Conservation (phyloP, 2,797 vertebrate genomes). For the Glyptemys insculpta region DNA sequence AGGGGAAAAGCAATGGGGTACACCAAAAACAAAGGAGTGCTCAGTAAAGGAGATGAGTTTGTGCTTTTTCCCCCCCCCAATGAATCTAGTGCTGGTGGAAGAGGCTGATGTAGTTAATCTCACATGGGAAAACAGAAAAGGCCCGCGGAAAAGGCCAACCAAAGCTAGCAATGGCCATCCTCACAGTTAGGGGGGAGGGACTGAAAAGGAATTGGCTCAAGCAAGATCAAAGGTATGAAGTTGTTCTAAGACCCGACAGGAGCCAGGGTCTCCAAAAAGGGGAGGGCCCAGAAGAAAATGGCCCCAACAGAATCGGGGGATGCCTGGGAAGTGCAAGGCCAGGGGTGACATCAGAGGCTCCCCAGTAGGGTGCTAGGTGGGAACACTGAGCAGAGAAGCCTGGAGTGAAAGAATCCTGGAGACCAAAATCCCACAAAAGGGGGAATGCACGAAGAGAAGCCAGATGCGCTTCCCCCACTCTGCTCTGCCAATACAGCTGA, state of each 20-base stretch:
- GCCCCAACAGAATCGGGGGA: neutral
- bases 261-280: neutral
- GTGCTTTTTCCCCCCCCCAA: too few species aligned
- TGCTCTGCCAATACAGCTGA: neutral
- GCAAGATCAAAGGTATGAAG: neutral
- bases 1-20: neutral
- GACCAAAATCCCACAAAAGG: neutral
- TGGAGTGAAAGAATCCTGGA: neutral
- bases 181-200: neutral
- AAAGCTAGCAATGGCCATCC: neutral
- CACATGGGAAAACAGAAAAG: neutral
- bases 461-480: rapidly evolving
- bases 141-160: neutral
- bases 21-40: neutral
- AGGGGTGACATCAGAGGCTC: neutral
- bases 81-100: neutral
- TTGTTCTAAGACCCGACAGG: neutral
- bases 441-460: neutral
- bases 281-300: neutral
- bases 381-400: too few species aligned
- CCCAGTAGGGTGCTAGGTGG: too few species aligned
- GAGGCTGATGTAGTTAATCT: neutral
- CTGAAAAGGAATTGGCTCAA: neutral
- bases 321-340: neutral
- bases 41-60: neutral